Evolutionary conservation across 2,113 vertebrate genomes (phyloP), one percentile per base, ranked within the genome.

Genomic region (Siniperca chuatsi): DNA sequence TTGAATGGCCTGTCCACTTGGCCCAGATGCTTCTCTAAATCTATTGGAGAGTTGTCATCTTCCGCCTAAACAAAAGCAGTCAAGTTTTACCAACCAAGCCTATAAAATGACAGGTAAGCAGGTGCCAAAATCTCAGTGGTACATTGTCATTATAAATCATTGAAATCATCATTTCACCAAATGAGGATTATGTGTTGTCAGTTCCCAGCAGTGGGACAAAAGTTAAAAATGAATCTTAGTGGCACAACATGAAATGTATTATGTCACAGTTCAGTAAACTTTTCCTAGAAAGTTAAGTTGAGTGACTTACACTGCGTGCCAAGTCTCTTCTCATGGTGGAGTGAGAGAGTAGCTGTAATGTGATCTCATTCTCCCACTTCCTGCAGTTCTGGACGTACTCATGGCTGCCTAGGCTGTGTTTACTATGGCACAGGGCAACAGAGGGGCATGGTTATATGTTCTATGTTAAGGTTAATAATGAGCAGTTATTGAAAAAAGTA

Each of bases 381-480:
- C 98, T 95, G 94, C 98, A 99, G 92, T 95, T 98, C 94, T 99
- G 98, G 93, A 99, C 97, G 48, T 99, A 97, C 92, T 99, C 98
- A n/a, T 99, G 98, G 87, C 97, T 98, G 91, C 98, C 98, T 52
- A 99, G 93, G 79, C 97, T 97, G 93, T 99, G 97, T 89, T 98
- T 98, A 94, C 98, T 99, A 93, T 72, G 72, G 55, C 33, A 86
- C 25, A 44, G 44, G 48, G 48, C 48, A 54, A 83, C 57, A 83
- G 13, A 82, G 52, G 55, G 72, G 9, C n/a, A 50, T 16, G 37
- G 78, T 66, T 68, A 40, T 44, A 44, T 10, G 42, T 44, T 44
- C 23, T 1, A 66, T 8, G 46, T 64, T 44, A 9, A 60, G 4
- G 75, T 72, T 33, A 80, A 75, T 1, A 42, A 58, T 33, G n/a